Evolutionary conservation across 2,113 vertebrate species (phyloP).

Genomic region (Dasypus novemcinctus): DNA sequence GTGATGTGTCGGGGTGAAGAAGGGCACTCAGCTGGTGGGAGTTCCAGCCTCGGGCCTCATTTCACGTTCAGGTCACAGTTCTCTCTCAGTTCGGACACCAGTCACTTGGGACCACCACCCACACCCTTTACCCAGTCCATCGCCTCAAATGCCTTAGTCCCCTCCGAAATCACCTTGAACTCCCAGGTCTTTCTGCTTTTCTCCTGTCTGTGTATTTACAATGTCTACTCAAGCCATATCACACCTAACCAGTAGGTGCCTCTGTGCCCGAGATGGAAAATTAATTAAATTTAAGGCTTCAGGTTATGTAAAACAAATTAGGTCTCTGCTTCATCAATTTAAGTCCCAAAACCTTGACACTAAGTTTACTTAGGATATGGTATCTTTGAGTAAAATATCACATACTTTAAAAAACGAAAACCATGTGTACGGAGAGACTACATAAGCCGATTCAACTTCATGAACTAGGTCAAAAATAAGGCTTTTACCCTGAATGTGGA

Average conservation of each 20-base stretch:
- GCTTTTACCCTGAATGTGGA: not conserved
- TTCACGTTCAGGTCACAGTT: not conserved
- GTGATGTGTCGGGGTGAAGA: not conserved
- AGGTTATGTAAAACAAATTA: constrained; percentile 65
- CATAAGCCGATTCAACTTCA: not conserved
- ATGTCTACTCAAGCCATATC: not conserved
- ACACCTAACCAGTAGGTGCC: not conserved
- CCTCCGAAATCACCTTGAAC: not conserved
- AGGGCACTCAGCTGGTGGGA: rapidly evolving
- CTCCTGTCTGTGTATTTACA: not conserved
- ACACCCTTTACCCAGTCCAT: rapidly evolving
- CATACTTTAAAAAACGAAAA: not conserved
- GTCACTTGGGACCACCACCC: not conserved
- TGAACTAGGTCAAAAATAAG: constrained; percentile 70
- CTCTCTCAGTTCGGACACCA: not conserved
- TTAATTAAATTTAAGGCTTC: constrained; percentile 69
- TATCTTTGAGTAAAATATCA: not conserved
- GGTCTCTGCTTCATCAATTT: constrained; percentile 41
- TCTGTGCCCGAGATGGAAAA: constrained; percentile 47
- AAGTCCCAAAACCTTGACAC: constrained; percentile 31
- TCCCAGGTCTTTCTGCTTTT: rapidly evolving
- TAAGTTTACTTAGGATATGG: not conserved
- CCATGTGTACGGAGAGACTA: not conserved
- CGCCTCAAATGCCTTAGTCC: rapidly evolving
- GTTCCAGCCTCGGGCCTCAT: not conserved